Base-by-base conservation (phyloP, 1,140 invertebrate species). In the Rhyacophila brunnea region DNA sequence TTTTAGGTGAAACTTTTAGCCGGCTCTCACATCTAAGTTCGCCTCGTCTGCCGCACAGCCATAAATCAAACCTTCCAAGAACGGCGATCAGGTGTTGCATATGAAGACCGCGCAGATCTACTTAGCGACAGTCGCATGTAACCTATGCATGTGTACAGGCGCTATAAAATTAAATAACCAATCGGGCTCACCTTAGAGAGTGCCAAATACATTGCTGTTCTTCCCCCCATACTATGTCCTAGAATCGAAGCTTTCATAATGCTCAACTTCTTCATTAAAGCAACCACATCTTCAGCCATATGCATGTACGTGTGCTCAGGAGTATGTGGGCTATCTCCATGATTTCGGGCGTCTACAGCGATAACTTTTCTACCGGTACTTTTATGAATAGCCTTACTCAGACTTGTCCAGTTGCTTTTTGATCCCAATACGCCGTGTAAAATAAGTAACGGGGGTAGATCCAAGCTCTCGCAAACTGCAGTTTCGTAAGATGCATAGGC, bases 141-240 rank as follows among this genome's bases (percentile, higher is more conserved):
- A n/a, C n/a, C n/a, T n/a, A n/a, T n/a, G n/a, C n/a, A n/a, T n/a
- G n/a, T n/a, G n/a, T n/a, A n/a, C n/a, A n/a, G n/a, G n/a, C n/a
- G n/a, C n/a, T n/a, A n/a, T n/a, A n/a, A n/a, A n/a, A n/a, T n/a
- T n/a, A n/a, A 40, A 40, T 40, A 40, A 11, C 4, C 11, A 13
- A 40, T 15, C 5, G 15, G 28, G 15, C n/a, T 50, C 36, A 65
- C 58, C 55, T 61, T 11, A 38, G 74, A 67, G 68, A 58, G 85
- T 73, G 92, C 87, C 19, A 89, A 78, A 19, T 80, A 80, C 92
- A 96, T 96, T 42, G 87, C 85, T 1, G 87, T 79, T 51, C 91
- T 85, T 11, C 93, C 95, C 13, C 94, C 94, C 90, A 96, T 95
- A 56, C 92, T 93, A 68, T 97, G 93, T 0, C 94, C 94, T 58